phyloP scores from a whole-genome alignment of 2,113 vertebrate species.

The Oncorhynchus clarkii region DNA sequence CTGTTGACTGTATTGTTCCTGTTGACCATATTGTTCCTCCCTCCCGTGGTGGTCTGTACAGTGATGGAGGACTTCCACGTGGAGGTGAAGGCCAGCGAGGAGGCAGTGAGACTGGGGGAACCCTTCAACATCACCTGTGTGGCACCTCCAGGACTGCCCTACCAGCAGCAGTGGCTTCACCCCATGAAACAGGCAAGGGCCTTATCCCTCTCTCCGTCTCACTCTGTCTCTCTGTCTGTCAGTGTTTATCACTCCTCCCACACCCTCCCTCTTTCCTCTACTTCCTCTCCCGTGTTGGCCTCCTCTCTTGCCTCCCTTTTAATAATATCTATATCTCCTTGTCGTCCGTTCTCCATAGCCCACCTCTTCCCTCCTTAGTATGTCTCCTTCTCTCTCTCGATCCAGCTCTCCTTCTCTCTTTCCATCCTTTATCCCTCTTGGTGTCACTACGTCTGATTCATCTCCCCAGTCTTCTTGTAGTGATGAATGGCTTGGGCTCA shows the following conservation, averaged over 20 bases:
- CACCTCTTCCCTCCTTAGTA: too few relatives aligned
- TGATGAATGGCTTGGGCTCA: constrained; percentile 43
- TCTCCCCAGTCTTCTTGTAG: constrained; percentile 55
- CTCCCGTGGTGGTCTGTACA: constrained; percentile 25
- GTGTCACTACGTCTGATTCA: constrained; percentile 36
- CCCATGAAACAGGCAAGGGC: constrained; percentile 80
- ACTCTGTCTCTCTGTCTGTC: not conserved
- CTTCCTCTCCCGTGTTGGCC: not conserved
- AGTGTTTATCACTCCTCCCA: not conserved
- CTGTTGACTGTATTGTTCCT: not conserved
- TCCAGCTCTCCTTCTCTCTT: not conserved
- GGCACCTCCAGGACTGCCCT: constrained; percentile 75
- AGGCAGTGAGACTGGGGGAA: constrained; percentile 82
- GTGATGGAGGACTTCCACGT: constrained; percentile 77
- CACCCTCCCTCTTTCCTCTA: constrained; percentile 21
- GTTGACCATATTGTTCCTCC: constrained; percentile 16
- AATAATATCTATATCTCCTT: not conserved
- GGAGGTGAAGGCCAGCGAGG: constrained; percentile 80
- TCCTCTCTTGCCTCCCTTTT: not conserved
- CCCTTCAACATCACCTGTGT: constrained; percentile 83
- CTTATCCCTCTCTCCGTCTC: not conserved
- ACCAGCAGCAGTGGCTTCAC: constrained; percentile 88
- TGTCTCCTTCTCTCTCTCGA: not conserved
- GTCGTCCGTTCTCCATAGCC: not conserved
- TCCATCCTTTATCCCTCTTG: not conserved